Percentiles rank a stretch among this genome's conserved stretches.
phyloP scores from a whole-genome alignment of 2,888 invertebrate genomes.

The Pseudococcus viburni region DNA sequence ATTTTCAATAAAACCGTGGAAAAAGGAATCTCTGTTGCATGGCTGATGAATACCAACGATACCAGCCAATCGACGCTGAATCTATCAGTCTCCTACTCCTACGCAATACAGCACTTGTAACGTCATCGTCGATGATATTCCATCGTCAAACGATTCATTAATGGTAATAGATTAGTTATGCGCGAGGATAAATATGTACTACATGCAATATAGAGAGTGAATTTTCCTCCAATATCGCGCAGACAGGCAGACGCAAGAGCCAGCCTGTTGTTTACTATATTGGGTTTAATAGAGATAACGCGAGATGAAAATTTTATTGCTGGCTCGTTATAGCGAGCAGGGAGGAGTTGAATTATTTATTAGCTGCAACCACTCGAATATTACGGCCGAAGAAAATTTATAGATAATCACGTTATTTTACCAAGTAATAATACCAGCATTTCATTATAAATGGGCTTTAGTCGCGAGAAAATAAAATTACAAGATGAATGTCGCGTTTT shows the following conservation, averaged over 20 bases:
- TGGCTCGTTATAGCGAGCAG: not conserved
- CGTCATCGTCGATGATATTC: not conserved
- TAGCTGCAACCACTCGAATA: not conserved
- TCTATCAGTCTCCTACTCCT: not conserved
- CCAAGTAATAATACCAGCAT: not conserved
- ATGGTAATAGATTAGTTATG: not conserved
- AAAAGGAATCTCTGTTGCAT: no score
- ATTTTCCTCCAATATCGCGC: not conserved
- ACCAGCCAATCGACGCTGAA: not conserved
- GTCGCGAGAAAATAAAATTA: not conserved
- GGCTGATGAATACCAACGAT: no score
- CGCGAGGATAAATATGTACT: not conserved
- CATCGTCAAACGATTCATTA: not conserved
- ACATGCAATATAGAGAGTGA: not conserved
- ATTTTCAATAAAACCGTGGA: no score
- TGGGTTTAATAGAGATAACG: conserved; percentile 1
- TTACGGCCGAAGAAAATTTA: conserved; percentile 2
- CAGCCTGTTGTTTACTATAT: conserved; percentile 6
- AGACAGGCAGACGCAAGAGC: not conserved
- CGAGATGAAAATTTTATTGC: conserved; percentile 7
- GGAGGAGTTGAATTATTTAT: conserved; percentile 14
- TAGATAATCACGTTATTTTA: conserved; percentile 11
- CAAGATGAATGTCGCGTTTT: conserved; percentile 6
- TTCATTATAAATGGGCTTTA: not conserved
- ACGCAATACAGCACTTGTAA: not conserved